Evolutionary conservation across 2,888 invertebrate species (phyloP).

Genomic region (Liodrosophila aerea): DNA sequence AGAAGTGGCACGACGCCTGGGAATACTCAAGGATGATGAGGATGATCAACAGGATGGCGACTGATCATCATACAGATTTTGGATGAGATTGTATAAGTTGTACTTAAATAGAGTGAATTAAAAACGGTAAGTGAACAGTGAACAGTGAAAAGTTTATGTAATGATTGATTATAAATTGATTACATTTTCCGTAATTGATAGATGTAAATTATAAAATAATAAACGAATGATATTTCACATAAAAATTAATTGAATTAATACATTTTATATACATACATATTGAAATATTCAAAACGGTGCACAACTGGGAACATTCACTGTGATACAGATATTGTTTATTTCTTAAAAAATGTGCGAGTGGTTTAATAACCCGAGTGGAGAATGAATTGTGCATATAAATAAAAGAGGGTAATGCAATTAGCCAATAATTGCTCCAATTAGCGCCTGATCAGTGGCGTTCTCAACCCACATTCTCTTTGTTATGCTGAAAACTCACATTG

Average conservation of each 20-base stretch:
- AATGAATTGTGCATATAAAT: too few relatives aligned
- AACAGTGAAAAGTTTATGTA: conserved; percentile 11
- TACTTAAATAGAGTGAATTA: too few relatives aligned
- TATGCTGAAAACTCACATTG: conserved; percentile 50
- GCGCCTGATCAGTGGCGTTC: conserved; percentile 13
- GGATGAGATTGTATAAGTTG: too few relatives aligned
- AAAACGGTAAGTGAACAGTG: too few relatives aligned
- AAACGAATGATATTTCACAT: conserved; percentile 22
- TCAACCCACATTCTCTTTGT: conserved; percentile 73
- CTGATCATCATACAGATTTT: conserved; percentile 1
- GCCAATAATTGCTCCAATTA: conserved; percentile 34
- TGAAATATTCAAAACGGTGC: too few relatives aligned
- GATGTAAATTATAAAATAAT: conserved; percentile 16
- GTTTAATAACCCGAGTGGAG: too few relatives aligned
- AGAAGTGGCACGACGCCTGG: conserved; percentile 91
- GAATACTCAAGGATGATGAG: conserved; percentile 91
- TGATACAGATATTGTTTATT: conserved; percentile 45
- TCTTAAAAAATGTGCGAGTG: conserved; percentile 11
- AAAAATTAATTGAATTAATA: too few relatives aligned
- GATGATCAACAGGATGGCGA: conserved; percentile 83
- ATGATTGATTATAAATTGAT: too few relatives aligned
- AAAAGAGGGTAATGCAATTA: too few relatives aligned
- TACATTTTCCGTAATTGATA: too few relatives aligned
- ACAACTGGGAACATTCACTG: conserved; percentile 11
- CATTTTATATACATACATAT: too few relatives aligned